Evolutionary conservation across 92 coral and sea anemone genomes (phyloP).

Genomic region (Phymanthus crucifer): DNA sequence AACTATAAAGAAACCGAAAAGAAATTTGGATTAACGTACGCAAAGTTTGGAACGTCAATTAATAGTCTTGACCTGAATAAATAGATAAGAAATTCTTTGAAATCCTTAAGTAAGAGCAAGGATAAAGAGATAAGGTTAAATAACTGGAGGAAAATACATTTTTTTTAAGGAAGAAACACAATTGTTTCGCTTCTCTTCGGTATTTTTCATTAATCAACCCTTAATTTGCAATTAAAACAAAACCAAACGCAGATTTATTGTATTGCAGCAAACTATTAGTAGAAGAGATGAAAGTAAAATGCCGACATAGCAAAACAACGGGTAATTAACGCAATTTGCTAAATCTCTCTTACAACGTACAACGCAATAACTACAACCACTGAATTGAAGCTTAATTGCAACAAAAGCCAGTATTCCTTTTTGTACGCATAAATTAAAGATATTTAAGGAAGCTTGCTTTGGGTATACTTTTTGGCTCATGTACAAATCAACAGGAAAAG

Average conservation of each 20-base stretch:
- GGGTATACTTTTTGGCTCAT: neutral
- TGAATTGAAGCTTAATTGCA: slow-evolving; percentile 10
- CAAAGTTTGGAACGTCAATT: neutral
- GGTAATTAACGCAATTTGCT: neutral
- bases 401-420: neutral
- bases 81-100: slow-evolving; percentile 30
- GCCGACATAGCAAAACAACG: neutral
- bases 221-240: neutral
- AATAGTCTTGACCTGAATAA: slow-evolving; percentile 9
- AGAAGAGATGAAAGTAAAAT: slow-evolving; percentile 15
- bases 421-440: neutral
- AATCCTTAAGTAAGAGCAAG: slow-evolving; percentile 12
- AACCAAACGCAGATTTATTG: neutral
- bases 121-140: slow-evolving; percentile 16
- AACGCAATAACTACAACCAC: slow-evolving; percentile 21
- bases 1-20: neutral
- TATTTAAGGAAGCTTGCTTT: neutral
- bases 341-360: neutral
- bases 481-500: neutral
- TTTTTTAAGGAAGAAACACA: slow-evolving; percentile 1
- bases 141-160: neutral
- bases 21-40: neutral
- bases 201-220: neutral
- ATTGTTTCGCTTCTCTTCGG: neutral
- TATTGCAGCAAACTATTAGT: neutral